phyloP scores from a whole-genome alignment of 1,140 invertebrate species.

The Neodiprion lecontei region DNA sequence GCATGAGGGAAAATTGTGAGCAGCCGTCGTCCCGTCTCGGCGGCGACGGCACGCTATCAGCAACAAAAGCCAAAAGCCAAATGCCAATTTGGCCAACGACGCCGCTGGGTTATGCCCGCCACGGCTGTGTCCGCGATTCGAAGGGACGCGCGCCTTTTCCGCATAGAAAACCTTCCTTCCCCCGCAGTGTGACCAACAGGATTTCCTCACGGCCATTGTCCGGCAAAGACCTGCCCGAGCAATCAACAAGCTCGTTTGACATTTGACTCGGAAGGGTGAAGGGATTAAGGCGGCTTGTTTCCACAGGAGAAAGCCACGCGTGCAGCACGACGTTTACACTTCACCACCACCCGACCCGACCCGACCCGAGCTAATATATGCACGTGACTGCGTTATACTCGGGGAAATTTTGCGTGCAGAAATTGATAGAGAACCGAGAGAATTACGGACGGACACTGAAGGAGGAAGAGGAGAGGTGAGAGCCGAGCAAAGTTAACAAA shows the following conservation, averaged over 20 bases:
- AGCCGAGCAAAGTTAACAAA: too few relatives aligned
- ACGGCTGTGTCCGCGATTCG: not conserved
- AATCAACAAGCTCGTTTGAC: constrained; percentile 2
- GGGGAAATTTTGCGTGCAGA: too few relatives aligned
- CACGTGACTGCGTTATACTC: too few relatives aligned
- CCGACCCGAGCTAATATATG: too few relatives aligned
- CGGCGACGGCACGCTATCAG: not conserved
- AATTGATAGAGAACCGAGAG: too few relatives aligned
- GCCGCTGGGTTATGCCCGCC: not conserved
- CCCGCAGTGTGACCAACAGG: not conserved
- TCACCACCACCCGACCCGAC: too few relatives aligned
- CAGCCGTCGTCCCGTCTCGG: not conserved
- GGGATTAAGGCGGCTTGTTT: not conserved
- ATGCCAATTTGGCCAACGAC: not conserved
- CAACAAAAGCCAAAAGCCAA: constrained; percentile 7
- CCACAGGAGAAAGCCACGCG: too few relatives aligned
- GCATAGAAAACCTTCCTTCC: not conserved
- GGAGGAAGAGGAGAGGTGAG: too few relatives aligned
- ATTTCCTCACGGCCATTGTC: not conserved
- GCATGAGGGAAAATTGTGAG: not conserved
- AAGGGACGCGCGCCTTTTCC: not conserved
- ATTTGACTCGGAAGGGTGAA: not conserved
- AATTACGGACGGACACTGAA: too few relatives aligned
- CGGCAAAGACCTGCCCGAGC: not conserved
- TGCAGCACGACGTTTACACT: too few relatives aligned